These are phyloP conservation scores for Agelastica alni DNA, from an alignment of 2,888 invertebrate species.

Conservation along the genomic window DNA sequence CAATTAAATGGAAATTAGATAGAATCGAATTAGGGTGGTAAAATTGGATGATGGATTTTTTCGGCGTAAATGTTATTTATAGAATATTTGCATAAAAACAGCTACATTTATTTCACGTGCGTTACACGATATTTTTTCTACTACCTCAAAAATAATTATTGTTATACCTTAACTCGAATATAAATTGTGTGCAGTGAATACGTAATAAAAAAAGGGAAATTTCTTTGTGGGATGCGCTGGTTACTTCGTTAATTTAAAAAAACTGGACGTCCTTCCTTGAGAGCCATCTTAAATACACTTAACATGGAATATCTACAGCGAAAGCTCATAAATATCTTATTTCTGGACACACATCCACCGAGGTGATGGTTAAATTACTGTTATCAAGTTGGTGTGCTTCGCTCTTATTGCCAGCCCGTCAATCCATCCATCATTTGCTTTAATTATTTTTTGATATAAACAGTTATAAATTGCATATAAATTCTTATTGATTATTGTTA, in stretches of 20 bases:
- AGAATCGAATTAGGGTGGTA: conserved; percentile 18
- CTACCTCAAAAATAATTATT: no score
- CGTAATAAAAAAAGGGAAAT: no score
- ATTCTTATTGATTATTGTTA: conserved; percentile 56
- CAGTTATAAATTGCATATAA: conserved; percentile 55
- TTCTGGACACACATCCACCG: conserved; percentile 33
- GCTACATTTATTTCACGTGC: no score
- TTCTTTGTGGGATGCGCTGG: not conserved
- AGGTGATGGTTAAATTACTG: conserved; percentile 57
- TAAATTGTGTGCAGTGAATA: no score
- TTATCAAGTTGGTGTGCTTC: conserved; percentile 52
- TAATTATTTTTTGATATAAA: conserved; percentile 57
- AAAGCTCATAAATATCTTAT: conserved; percentile 42
- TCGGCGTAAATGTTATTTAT: no score
- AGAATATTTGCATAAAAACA: no score
- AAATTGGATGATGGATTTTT: conserved; percentile 9
- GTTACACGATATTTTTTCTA: no score
- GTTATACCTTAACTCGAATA: no score
- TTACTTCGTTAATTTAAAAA: no score
- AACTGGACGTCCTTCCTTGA: not conserved
- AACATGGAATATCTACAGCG: conserved; percentile 26
- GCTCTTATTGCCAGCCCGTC: conserved; percentile 50
- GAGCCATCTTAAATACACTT: not conserved
- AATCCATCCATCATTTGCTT: conserved; percentile 56
- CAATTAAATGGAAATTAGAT: conserved; percentile 35